Base-by-base conservation (phyloP, 2,888 invertebrate species). In the Boloria selene region DNA sequence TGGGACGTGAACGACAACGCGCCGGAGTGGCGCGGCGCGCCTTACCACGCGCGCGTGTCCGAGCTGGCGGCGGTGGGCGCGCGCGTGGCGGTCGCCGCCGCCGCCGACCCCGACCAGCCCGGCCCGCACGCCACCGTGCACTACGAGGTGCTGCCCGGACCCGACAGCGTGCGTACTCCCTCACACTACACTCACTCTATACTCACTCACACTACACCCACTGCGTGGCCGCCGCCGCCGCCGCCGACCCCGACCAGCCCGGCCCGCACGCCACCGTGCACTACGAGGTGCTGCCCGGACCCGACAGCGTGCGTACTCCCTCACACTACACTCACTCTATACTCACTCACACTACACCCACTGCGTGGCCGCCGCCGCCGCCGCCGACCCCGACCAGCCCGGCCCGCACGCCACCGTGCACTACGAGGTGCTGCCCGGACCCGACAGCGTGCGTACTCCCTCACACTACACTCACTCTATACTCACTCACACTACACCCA, bases 1-100 rank as follows among this genome's bases (percentile, higher is more conserved):
- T 97, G 96, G 73, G 98, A 98, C 86, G 97, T 96, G 69, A 98
- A 98, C 84, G 98, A 98, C 88, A 97, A 98, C 87, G 96, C 97
- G 10, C 97, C 97, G 0, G 93, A 93, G 78, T 97, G 97, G 93
- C 91, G 94, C 68, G 96, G 96, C 72, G 96, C 96, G 0, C 97
- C 97, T 0, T 97, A 96, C 85, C 93, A 95, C 56, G 93, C 96
- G 73, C 96, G 97, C 74, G 94, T 97, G 65, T 97, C 97, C 0
- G 97, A 97, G 93, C 96, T 97, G 76, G 95, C 95, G 31, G 94
- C 94, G 5, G 92, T 91, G 5, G 95, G 95, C 10, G 93, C 95
- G 26, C 88, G 97, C 73, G 95, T 97, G 61, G 90, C 96, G n/a
- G 95, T 95, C 3, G 95, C 97, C 38, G 93, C 95, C 66, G 97